Evolutionary conservation across 2,888 invertebrate species (phyloP).

Genomic region (Eumacrocentrus americanus): DNA sequence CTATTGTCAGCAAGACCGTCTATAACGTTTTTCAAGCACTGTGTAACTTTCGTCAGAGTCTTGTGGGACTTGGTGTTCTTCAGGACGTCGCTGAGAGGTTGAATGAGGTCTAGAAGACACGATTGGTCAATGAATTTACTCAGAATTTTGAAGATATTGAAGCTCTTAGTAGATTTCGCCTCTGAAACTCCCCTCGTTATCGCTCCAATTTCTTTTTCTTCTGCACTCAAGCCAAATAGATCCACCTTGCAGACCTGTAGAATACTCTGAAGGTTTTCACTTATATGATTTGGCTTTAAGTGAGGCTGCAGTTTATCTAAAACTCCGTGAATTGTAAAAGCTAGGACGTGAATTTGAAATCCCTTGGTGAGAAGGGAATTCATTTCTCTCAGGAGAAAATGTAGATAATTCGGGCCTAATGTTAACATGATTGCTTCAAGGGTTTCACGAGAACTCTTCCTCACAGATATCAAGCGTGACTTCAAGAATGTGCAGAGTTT

Average conservation of each 20-base stretch:
- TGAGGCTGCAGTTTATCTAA: slow-evolving; percentile 73
- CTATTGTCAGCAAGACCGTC: slow-evolving; percentile 83
- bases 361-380: slow-evolving; percentile 82
- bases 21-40: slow-evolving; percentile 79
- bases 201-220: slow-evolving; percentile 90
- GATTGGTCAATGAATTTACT: slow-evolving; percentile 80
- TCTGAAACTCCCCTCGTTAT: slow-evolving; percentile 81
- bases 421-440: slow-evolving; percentile 88
- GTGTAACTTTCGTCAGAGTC: slow-evolving; percentile 78
- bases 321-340: slow-evolving; percentile 85
- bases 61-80: slow-evolving; percentile 80
- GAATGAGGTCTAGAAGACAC: slow-evolving; percentile 75
- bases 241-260: slow-evolving; percentile 84
- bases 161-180: slow-evolving; percentile 85
- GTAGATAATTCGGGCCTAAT: slow-evolving; percentile 82
- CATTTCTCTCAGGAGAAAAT: slow-evolving; percentile 80
- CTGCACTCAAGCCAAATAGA: slow-evolving; percentile 84
- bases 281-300: slow-evolving; percentile 81
- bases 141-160: slow-evolving; percentile 81
- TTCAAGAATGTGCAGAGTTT: slow-evolving; percentile 90
- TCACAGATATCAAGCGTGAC: slow-evolving; percentile 85
- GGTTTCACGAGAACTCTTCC: slow-evolving; percentile 86
- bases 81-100: slow-evolving; percentile 83
- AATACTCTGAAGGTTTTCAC: slow-evolving; percentile 76
- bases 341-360: slow-evolving; percentile 92